Conservation (phyloP, 2,888 invertebrate genomes). For the Hemithea aestivaria region DNA sequence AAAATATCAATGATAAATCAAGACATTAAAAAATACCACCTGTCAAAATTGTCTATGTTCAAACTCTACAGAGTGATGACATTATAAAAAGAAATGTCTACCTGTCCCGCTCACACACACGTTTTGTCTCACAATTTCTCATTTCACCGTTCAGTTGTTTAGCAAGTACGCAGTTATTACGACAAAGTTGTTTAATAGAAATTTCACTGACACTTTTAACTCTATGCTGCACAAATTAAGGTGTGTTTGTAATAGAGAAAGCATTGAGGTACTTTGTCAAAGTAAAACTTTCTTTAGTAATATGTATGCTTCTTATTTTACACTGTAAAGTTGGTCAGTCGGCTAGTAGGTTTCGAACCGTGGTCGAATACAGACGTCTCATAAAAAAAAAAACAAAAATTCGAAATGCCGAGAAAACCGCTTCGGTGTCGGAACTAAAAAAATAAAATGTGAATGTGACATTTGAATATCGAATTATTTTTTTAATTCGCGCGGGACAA, state of each 20-base stretch:
- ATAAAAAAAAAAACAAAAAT: slow-evolving; percentile 26
- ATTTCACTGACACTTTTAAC: slow-evolving; percentile 14
- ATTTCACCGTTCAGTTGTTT: slow-evolving; percentile 79
- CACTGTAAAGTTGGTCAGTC: slow-evolving; percentile 75
- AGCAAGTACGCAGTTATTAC: slow-evolving; percentile 54
- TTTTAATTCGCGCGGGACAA: slow-evolving; percentile 48
- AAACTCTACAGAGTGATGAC: slow-evolving; percentile 31
- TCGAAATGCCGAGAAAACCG: slow-evolving; percentile 56
- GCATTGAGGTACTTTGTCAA: slow-evolving; percentile 44
- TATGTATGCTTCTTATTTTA: slow-evolving; percentile 78
- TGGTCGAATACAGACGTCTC: slow-evolving; percentile 51
- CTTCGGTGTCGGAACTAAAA: slow-evolving; percentile 43
- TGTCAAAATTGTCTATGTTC: slow-evolving; percentile 4
- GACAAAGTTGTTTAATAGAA: slow-evolving; percentile 45
- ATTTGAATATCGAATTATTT: slow-evolving; percentile 29
- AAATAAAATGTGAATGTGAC: slow-evolving; percentile 49
- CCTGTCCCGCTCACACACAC: slow-evolving; percentile 52
- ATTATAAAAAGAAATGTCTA: slow-evolving; percentile 58
- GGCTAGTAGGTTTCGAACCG: slow-evolving; percentile 69
- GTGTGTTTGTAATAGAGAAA: slow-evolving; percentile 32
- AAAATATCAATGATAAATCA: no score
- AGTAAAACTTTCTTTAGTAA: slow-evolving; percentile 44
- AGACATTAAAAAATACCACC: slow-evolving; percentile 1
- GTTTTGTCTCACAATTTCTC: slow-evolving; percentile 71
- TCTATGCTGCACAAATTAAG: slow-evolving; percentile 15